Evolutionary conservation across 1,140 invertebrate species (phyloP).

Genomic region (Ladona fulva): DNA sequence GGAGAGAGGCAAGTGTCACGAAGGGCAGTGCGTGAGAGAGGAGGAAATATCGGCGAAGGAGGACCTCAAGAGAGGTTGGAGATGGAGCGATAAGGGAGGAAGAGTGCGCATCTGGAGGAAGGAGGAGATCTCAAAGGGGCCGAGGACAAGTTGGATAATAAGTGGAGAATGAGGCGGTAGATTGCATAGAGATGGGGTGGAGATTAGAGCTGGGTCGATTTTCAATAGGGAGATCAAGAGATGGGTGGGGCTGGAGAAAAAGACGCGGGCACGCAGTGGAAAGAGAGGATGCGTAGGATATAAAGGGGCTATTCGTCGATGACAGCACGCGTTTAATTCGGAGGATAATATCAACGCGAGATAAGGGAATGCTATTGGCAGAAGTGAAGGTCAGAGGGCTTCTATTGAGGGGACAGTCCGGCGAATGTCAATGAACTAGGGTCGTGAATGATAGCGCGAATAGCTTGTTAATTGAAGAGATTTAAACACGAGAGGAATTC

Average conservation of each 20-base stretch:
- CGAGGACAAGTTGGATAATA: slow-evolving; percentile 9
- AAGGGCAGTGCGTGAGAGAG: no score
- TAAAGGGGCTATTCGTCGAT: not conserved
- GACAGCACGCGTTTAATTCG: no score
- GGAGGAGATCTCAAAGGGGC: not conserved
- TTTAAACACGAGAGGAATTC: no score
- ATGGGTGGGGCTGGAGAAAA: not conserved
- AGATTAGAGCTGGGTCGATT: not conserved
- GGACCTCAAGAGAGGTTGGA: no score
- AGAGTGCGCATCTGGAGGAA: not conserved
- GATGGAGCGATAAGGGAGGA: not conserved
- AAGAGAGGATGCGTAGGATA: not conserved
- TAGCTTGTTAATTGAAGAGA: no score
- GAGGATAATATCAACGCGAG: no score
- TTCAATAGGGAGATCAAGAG: not conserved
- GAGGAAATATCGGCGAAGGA: not conserved
- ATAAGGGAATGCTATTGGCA: no score
- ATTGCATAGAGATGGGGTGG: not conserved
- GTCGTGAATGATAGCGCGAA: no score
- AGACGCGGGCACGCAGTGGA: not conserved
- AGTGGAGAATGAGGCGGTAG: slow-evolving; percentile 7
- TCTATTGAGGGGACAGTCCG: no score
- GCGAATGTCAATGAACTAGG: no score
- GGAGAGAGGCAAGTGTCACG: no score
- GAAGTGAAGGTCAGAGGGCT: no score